Conservation (phyloP, 2,888 invertebrate species). For the Copidosoma aretas region DNA sequence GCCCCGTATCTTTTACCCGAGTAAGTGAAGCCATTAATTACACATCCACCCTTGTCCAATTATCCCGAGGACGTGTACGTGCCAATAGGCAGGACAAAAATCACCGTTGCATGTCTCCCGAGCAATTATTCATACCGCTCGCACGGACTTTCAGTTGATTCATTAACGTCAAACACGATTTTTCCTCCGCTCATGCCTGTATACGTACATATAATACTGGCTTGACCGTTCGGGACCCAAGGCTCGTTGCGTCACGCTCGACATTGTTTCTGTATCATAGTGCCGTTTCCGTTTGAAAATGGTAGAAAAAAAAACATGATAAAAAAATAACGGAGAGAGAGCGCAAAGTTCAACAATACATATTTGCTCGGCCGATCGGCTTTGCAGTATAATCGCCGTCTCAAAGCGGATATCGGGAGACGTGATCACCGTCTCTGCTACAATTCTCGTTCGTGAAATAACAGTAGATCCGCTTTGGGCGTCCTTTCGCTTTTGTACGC, state of each 20-base stretch:
- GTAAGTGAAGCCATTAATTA: slow-evolving; percentile 6
- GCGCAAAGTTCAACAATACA: slow-evolving; percentile 8
- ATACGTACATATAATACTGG: neutral
- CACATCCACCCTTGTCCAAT: neutral
- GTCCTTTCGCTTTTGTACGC: neutral
- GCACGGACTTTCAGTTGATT: slow-evolving; percentile 19
- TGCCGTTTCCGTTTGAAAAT: slow-evolving; percentile 14
- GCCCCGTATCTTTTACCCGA: neutral
- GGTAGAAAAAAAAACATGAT: no score
- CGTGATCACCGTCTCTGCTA: neutral
- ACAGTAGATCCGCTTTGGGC: slow-evolving; percentile 5
- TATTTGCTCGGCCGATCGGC: slow-evolving; percentile 12
- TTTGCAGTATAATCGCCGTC: slow-evolving; percentile 8
- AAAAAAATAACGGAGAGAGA: neutral
- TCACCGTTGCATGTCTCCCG: slow-evolving; percentile 2
- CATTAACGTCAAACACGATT: slow-evolving; percentile 3
- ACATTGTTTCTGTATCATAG: neutral
- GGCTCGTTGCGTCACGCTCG: slow-evolving; percentile 21
- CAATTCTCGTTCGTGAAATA: slow-evolving; percentile 1
- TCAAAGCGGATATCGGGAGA: no score
- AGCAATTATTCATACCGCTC: slow-evolving; percentile 11
- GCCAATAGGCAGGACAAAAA: slow-evolving; percentile 31
- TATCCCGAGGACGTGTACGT: neutral
- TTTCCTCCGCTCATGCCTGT: slow-evolving; percentile 3
- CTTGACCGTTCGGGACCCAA: slow-evolving; percentile 11